phyloP scores from a whole-genome alignment of 2,797 vertebrate species.

The Dromococcyx pavoninus region DNA sequence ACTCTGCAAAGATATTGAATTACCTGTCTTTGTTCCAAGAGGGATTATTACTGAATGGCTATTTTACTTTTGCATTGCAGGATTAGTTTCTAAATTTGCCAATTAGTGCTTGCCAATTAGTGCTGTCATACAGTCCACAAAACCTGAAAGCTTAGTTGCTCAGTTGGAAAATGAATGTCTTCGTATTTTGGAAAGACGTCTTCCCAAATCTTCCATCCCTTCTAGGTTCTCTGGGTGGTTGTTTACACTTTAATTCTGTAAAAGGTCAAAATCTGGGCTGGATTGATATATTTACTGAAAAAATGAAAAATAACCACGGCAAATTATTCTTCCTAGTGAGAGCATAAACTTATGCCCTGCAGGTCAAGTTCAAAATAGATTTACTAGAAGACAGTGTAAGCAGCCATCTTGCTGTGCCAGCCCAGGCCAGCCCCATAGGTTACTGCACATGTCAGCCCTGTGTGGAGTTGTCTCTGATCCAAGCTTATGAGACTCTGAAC shows the following conservation, averaged over 20 bases:
- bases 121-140: conserved; percentile 17
- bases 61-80: conserved; percentile 42
- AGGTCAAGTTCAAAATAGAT: neutral
- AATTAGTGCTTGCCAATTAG: conserved; percentile 50
- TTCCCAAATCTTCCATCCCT: neutral
- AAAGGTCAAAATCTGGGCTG: conserved; percentile 23
- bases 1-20: conserved; percentile 35
- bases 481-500: neutral
- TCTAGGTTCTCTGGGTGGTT: neutral
- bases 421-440: neutral
- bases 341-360: neutral
- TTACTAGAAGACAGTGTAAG: neutral
- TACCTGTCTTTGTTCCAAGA: conserved; percentile 49
- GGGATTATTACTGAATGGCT: conserved; percentile 31
- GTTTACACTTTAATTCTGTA: neutral
- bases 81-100: conserved; percentile 45
- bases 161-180: neutral
- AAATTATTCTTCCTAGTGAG: neutral
- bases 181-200: neutral
- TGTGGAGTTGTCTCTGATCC: neutral
- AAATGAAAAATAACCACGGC: neutral
- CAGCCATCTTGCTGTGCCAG: neutral
- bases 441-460: accelerated
- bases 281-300: neutral
- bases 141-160: conserved; percentile 2